These are phyloP conservation scores for Avahi laniger DNA, from an alignment of 2,797 vertebrate species.

Conservation along the genomic window DNA sequence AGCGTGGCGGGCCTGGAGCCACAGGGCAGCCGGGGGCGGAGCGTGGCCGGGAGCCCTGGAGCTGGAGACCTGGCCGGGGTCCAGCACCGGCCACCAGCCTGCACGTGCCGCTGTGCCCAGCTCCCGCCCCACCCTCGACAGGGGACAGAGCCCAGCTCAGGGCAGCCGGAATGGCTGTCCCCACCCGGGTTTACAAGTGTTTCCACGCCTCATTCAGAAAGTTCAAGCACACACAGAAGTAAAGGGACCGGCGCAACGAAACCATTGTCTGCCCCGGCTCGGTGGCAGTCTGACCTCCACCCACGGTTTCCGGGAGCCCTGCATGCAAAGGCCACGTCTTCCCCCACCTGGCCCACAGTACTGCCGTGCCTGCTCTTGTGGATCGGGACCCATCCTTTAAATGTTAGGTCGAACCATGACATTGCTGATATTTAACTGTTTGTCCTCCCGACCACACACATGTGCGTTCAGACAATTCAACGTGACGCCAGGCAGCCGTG, in stretches of 20 bases:
- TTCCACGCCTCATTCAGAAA: rapidly evolving
- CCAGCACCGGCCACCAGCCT: neutral
- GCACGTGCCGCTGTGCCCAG: too few species aligned
- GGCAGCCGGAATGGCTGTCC: neutral
- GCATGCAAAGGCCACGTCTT: too few species aligned
- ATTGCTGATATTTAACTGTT: rapidly evolving
- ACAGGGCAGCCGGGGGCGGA: conserved; percentile 75
- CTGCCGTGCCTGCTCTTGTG: too few species aligned
- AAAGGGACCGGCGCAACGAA: rapidly evolving
- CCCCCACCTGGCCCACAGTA: too few species aligned
- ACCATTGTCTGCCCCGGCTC: rapidly evolving
- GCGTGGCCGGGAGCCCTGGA: conserved; percentile 57
- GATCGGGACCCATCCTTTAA: too few species aligned
- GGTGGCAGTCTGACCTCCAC: rapidly evolving
- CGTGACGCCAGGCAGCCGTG: rapidly evolving
- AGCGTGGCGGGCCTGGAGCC: conserved; percentile 85
- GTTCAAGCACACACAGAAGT: rapidly evolving
- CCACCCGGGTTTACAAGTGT: rapidly evolving
- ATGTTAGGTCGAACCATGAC: neutral
- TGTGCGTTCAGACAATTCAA: neutral
- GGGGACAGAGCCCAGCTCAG: neutral
- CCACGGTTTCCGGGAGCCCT: too few species aligned
- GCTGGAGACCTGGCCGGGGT: neutral
- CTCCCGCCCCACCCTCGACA: neutral
- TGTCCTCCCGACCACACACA: rapidly evolving